Base-by-base conservation (phyloP, 2,797 vertebrate species). In the Momotus momota region DNA sequence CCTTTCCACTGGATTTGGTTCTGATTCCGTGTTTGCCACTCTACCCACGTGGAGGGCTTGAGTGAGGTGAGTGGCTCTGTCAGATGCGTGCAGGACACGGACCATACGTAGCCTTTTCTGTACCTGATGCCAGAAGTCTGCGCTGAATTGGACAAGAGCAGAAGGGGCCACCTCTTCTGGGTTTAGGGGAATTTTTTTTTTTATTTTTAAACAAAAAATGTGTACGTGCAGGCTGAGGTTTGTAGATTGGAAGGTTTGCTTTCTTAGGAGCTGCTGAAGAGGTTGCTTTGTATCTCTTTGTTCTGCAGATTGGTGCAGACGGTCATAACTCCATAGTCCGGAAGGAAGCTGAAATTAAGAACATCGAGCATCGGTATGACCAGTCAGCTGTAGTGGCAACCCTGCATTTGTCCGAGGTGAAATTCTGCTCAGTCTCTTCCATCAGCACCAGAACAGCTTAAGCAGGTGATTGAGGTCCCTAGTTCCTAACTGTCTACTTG, bases 301-400 rank as follows among this genome's bases (percentile, higher is more conserved):
- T 52, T 94, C 46, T 54, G 38, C 88, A 99, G 99, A 99, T 99
- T 31, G 99, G 99, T 75, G 99, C 99, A 0, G 99, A 99, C 84
- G 99, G 99, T 51, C 98, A 99, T 26, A 99, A 99, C 96, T 99
- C 99, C 5, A 97, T 98, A 96, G 99, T 99, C 46, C 98, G 99
- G 66, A 98, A 88, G 70, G 97, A 98, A 81, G 97, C 99, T 8
- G 98, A 99, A 61, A 99, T 99, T 94, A 98, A 97, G 38, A 99
- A 97, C 11, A 97, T 99, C 25, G 98, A 99, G 96, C 99, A 99
- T 99, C 98, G 97, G 79, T 99, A 99, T 14, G 98, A 99, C 95
- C 99, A 99, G 87, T 99, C 99, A 22, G 99, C 99, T 85, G 98
- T 99, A 54, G 99, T 99, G 62, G 99, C 99, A 84, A 99, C 99